phyloP scores from a whole-genome alignment of 2,888 invertebrate genomes.

The Stegophylla sp. region DNA sequence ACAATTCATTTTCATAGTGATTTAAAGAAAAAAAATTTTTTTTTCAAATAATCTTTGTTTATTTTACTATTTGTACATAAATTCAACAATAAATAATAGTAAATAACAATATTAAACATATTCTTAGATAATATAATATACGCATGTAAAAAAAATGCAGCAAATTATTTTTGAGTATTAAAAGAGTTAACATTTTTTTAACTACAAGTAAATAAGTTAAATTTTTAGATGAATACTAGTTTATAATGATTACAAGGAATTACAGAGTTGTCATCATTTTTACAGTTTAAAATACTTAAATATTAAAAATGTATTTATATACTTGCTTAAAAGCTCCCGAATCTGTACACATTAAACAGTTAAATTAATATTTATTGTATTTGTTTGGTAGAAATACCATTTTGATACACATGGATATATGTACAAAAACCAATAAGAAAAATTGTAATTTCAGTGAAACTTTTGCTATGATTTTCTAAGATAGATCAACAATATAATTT shows the following conservation, averaged over 20 bases:
- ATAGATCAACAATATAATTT: too few species aligned
- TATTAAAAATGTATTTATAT: conserved; percentile 2
- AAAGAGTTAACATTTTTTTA: background rate
- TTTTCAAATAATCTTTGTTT: background rate
- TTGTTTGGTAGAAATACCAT: background rate
- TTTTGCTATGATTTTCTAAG: too few species aligned
- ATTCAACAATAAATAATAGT: background rate
- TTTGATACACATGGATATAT: background rate
- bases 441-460: too few species aligned
- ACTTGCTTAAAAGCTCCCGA: background rate
- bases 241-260: background rate
- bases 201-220: background rate
- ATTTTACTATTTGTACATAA: conserved; percentile 6
- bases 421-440: too few species aligned
- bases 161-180: background rate
- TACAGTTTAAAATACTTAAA: background rate
- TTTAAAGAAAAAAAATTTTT: background rate
- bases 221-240: background rate
- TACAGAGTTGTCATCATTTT: too few species aligned
- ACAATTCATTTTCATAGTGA: background rate
- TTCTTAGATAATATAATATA: background rate
- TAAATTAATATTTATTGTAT: background rate
- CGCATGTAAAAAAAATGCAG: background rate
- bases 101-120: background rate
- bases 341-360: background rate